Evolutionary conservation across 2,797 vertebrate genomes (phyloP).

Genomic region (Naso thynnoides): DNA sequence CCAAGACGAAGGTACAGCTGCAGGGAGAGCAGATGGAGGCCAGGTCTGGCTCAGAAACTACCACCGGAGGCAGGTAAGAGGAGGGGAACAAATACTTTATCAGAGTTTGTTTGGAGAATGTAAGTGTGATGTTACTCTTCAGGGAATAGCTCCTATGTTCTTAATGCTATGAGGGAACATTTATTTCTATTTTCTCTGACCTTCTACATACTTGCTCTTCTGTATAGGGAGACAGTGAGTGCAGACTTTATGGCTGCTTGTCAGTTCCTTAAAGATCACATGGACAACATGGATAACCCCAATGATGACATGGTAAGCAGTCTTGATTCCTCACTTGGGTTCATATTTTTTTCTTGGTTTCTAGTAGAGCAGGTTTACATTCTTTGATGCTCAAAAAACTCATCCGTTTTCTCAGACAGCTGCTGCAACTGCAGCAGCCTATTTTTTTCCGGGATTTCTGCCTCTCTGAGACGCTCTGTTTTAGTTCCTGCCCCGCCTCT

Average conservation of each 20-base stretch:
- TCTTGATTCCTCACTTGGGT: too few relatives aligned
- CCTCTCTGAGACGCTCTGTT: too few relatives aligned
- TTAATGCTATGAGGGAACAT: background rate
- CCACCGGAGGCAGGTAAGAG: conserved; percentile 69
- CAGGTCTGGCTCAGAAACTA: conserved; percentile 48
- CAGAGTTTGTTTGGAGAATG: conserved; percentile 21
- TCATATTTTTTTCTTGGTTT: too few relatives aligned
- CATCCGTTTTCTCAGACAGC: too few relatives aligned
- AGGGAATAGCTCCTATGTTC: background rate
- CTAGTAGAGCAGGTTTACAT: too few relatives aligned
- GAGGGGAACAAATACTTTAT: conserved; percentile 16
- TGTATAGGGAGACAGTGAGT: conserved; percentile 83
- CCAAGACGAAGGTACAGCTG: conserved; percentile 54
- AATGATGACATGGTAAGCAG: conserved; percentile 80
- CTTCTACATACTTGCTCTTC: background rate
- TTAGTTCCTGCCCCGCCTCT: too few relatives aligned
- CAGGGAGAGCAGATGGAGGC: conserved; percentile 70
- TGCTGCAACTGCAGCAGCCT: too few relatives aligned
- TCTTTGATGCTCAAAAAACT: too few relatives aligned
- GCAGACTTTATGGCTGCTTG: conserved; percentile 90
- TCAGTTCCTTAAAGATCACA: conserved; percentile 88
- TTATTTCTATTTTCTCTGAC: background rate
- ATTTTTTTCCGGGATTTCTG: too few relatives aligned
- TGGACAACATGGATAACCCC: conserved; percentile 88
- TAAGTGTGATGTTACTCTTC: conserved; percentile 2